Conservation (phyloP, 2,797 vertebrate species). For the Darevskia nairensis region DNA sequence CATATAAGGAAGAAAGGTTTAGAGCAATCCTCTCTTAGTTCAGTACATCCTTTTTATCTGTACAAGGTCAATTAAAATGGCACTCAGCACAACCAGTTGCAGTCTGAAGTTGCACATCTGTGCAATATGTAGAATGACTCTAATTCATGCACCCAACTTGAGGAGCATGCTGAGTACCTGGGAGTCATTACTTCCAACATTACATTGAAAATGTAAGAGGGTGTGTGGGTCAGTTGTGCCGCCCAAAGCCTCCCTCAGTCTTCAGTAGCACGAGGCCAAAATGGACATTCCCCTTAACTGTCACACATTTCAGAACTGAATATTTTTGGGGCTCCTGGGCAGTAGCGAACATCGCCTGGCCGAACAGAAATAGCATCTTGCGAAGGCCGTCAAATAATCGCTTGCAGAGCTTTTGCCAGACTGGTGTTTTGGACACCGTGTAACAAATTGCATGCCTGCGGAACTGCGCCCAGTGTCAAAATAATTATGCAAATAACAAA, state of each 20-base stretch:
- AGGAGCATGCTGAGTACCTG: not conserved
- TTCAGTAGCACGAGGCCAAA: no score
- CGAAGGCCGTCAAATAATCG: not conserved
- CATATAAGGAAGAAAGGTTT: not conserved
- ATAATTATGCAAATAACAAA: not conserved
- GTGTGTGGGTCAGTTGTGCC: not conserved
- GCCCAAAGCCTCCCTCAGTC: no score
- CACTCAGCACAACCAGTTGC: not conserved
- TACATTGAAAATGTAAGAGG: not conserved
- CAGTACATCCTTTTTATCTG: not conserved
- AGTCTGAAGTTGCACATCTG: not conserved
- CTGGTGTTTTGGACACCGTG: not conserved
- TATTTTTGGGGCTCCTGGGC: fast-evolving
- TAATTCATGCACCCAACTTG: not conserved
- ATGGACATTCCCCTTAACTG: not conserved
- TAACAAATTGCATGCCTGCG: not conserved
- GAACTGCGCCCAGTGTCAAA: not conserved
- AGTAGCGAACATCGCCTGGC: fast-evolving
- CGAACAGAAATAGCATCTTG: not conserved
- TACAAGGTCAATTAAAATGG: not conserved
- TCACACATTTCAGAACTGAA: not conserved
- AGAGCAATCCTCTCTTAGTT: not conserved
- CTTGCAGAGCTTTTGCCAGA: fast-evolving
- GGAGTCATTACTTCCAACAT: not conserved
- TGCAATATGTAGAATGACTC: not conserved